These are phyloP conservation scores for Epinephelus lanceolatus DNA, from an alignment of 2,113 vertebrate genomes.

Conservation along the genomic window DNA sequence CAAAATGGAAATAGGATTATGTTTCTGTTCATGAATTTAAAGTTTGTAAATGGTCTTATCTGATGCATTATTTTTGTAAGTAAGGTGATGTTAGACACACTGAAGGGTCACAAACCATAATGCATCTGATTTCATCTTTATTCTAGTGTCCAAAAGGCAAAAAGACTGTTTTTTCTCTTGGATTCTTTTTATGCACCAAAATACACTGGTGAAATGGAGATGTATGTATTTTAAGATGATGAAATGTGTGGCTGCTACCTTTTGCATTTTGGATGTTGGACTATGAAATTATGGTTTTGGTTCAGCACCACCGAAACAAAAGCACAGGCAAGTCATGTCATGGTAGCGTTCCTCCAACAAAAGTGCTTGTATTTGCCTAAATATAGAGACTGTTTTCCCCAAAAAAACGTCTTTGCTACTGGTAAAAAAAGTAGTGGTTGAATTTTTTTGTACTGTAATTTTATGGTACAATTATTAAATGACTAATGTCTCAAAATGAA, in stretches of 20 bases:
- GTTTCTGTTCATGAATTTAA: constrained; percentile 3
- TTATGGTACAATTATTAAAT: too few relatives aligned
- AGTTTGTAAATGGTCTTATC: neutral
- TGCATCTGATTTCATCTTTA: neutral
- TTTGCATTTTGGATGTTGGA: constrained; percentile 33
- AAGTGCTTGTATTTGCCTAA: constrained; percentile 2
- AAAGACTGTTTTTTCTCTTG: neutral
- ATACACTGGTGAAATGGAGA: neutral
- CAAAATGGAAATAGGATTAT: neutral
- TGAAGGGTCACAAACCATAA: neutral
- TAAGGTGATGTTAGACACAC: neutral
- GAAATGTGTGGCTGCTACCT: constrained; percentile 20
- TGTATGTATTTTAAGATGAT: constrained; percentile 26
- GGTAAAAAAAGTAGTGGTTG: neutral
- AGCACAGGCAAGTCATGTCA: neutral
- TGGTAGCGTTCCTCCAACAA: neutral
- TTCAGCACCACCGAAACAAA: constrained; percentile 20
- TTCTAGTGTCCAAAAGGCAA: neutral
- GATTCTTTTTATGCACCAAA: constrained; percentile 1
- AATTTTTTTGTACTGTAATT: too few relatives aligned
- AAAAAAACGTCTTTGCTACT: neutral
- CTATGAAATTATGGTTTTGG: constrained; percentile 42
- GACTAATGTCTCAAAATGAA: too few relatives aligned
- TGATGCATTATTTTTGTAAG: neutral
- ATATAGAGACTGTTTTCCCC: constrained; percentile 1